Conservation (phyloP, 2,797 vertebrate genomes). For the Cephalopachus bancanus region DNA sequence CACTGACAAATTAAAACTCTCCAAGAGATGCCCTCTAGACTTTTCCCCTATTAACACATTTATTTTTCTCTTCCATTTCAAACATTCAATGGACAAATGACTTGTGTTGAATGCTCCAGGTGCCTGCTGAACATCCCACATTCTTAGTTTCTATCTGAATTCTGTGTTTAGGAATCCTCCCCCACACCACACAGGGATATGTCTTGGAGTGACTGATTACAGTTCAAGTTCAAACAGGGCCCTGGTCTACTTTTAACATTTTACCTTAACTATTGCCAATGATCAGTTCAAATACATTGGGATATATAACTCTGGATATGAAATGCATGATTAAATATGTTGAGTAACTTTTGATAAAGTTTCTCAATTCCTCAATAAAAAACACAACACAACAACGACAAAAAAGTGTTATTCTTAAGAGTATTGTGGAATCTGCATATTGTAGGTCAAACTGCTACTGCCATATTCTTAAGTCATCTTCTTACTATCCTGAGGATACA, state of each 20-base stretch:
- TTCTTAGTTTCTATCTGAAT: neutral
- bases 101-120: neutral
- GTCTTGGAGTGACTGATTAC: rapidly evolving
- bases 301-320: neutral
- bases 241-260: neutral
- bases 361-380: neutral
- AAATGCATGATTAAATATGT: neutral
- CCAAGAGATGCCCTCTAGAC: neutral
- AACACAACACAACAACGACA: neutral
- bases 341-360: neutral
- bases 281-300: neutral
- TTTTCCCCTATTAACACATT: neutral
- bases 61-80: neutral
- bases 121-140: no score
- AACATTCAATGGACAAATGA: neutral
- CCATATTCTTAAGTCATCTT: neutral
- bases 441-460: rapidly evolving
- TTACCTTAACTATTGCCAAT: neutral
- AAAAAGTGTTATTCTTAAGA: neutral
- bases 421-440: neutral
- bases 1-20: neutral
- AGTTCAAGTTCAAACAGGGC: rapidly evolving
- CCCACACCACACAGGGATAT: rapidly evolving
- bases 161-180: neutral
- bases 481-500: neutral